phyloP scores from a whole-genome alignment of 2,888 invertebrate species.

The Clitarchus hookeri region DNA sequence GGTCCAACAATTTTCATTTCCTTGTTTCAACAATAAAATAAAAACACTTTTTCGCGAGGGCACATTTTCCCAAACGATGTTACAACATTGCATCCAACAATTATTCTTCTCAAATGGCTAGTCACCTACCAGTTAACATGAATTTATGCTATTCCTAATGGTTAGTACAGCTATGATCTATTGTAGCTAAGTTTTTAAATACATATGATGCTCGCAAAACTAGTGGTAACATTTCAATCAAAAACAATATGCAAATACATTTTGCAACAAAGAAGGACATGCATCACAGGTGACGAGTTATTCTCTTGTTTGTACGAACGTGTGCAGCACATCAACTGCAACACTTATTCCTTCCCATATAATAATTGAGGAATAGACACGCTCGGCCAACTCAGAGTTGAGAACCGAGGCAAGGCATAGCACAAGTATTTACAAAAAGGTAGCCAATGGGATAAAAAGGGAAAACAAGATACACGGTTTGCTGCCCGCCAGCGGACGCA shows the following conservation, averaged over 20 bases:
- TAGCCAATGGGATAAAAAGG: background rate
- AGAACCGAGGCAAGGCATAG: background rate
- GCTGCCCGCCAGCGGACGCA: constrained; percentile 35
- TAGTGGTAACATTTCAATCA: constrained; percentile 14
- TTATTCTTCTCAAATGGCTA: background rate
- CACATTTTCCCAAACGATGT: background rate
- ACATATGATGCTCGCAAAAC: background rate
- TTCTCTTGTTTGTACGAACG: background rate
- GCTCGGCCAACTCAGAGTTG: background rate
- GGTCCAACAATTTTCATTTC: background rate
- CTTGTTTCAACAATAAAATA: background rate
- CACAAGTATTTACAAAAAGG: constrained; percentile 20
- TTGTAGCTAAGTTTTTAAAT: background rate
- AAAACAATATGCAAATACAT: constrained; percentile 8
- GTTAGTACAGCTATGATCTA: background rate
- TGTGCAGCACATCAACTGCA: background rate
- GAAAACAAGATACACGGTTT: background rate
- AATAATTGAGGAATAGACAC: too few species aligned
- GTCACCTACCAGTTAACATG: constrained; percentile 9
- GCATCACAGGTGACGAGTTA: constrained; percentile 14
- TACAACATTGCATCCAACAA: constrained; percentile 1
- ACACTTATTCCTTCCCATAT: background rate
- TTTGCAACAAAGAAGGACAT: constrained; percentile 5
- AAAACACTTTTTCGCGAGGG: background rate
- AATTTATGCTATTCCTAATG: background rate